phyloP scores from a whole-genome alignment of 2,113 vertebrate genomes.

The Oreotrochilus melanogaster region DNA sequence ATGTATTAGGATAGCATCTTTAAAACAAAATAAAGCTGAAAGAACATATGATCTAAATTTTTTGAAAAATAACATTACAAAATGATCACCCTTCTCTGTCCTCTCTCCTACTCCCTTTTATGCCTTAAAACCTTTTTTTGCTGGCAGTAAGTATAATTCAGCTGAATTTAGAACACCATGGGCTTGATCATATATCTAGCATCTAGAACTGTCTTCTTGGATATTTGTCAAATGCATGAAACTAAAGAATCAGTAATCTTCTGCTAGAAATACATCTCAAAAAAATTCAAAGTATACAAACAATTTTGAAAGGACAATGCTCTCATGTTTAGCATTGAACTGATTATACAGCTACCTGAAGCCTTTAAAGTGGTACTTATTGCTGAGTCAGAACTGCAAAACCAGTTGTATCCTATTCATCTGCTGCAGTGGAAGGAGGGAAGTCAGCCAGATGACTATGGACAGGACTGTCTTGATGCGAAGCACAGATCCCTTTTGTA shows the following conservation, averaged over 20 bases:
- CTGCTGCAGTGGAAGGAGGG: neutral
- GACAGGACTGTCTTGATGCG: neutral
- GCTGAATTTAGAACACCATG: neutral
- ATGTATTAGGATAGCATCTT: neutral
- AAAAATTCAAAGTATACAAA: neutral
- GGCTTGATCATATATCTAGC: neutral
- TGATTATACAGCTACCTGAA: neutral
- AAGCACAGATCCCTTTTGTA: neutral
- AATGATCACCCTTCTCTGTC: neutral
- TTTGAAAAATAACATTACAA: neutral
- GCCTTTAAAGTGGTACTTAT: neutral
- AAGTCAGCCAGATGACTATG: neutral
- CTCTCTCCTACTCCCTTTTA: neutral
- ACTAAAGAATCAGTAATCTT: neutral
- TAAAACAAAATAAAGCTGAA: neutral
- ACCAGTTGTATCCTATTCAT: neutral
- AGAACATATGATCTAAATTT: neutral
- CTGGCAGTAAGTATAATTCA: neutral
- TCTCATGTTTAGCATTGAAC: neutral
- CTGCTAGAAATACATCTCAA: neutral
- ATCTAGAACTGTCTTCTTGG: neutral
- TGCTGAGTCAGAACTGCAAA: neutral
- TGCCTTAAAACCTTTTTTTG: neutral
- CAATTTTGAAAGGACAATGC: neutral
- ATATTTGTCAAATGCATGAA: neutral